Evolutionary conservation across 1,140 invertebrate species (phyloP).

Genomic region (Stratiolaelaps scimitus): DNA sequence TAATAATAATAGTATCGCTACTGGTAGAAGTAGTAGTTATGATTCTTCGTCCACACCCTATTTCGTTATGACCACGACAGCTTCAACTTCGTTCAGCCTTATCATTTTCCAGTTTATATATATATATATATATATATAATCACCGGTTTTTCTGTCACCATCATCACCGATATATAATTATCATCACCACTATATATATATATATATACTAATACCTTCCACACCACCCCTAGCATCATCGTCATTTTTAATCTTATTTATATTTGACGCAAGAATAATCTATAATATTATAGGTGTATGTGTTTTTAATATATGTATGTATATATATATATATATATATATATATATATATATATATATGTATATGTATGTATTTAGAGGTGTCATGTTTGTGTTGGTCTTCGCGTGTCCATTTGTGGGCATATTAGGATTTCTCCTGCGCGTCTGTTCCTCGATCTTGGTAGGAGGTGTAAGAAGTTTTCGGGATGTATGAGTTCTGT

Average conservation of each 20-base stretch:
- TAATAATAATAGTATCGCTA: not conserved
- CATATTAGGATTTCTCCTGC: too few relatives aligned
- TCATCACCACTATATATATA: not conserved
- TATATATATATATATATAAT: constrained; percentile 20
- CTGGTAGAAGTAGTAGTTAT: not conserved
- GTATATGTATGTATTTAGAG: too few relatives aligned
- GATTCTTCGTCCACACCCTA: not conserved
- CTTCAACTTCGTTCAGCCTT: not conserved
- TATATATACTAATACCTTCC: not conserved
- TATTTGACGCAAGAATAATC: not conserved
- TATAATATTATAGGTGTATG: too few relatives aligned
- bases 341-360: too few relatives aligned
- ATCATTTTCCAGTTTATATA: not conserved
- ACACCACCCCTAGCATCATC: constrained; percentile 3
- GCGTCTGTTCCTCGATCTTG: too few relatives aligned
- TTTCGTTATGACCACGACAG: not conserved
- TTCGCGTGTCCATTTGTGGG: too few relatives aligned
- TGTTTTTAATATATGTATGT: too few relatives aligned
- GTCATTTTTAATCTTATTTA: not conserved
- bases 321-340: too few relatives aligned
- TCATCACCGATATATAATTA: not conserved
- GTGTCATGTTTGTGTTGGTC: too few relatives aligned
- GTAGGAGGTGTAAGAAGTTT: too few relatives aligned
- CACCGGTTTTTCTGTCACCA: not conserved
- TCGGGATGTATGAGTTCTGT: too few relatives aligned